phyloP scores from a whole-genome alignment of 2,113 vertebrate genomes.

The Calidris pygmaea region DNA sequence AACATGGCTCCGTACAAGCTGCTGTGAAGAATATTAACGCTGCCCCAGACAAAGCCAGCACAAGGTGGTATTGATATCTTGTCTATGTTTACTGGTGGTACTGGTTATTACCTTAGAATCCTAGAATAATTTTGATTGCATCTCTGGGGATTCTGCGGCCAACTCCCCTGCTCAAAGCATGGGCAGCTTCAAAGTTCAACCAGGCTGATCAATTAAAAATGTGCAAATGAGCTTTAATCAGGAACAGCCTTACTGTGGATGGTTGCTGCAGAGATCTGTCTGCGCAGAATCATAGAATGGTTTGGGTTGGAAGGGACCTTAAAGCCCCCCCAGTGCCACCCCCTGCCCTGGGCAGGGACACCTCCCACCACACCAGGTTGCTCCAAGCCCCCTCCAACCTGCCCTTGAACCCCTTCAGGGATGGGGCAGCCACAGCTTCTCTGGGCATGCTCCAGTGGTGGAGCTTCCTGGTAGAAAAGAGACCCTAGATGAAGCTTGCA shows the following conservation, averaged over 20 bases:
- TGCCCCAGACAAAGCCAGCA: neutral
- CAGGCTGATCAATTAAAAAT: neutral
- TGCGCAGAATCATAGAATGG: neutral
- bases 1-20: neutral
- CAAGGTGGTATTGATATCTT: neutral
- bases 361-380: too few relatives aligned
- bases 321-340: too few relatives aligned
- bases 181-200: neutral
- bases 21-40: too few relatives aligned
- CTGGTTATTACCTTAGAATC: neutral
- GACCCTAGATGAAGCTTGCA: neutral
- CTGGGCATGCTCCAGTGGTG: rapidly evolving
- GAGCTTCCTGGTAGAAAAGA: neutral
- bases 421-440: too few relatives aligned
- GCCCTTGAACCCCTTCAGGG: too few relatives aligned
- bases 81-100: neutral
- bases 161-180: neutral
- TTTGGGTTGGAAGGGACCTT: too few relatives aligned
- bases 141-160: neutral
- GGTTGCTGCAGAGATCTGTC: neutral
- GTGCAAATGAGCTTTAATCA: neutral
- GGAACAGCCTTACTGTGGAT: neutral
- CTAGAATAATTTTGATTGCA: neutral
- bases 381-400: too few relatives aligned
- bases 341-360: too few relatives aligned